Evolutionary conservation across 1,140 invertebrate species (phyloP).

Genomic region (Conopomorpha cramerella): DNA sequence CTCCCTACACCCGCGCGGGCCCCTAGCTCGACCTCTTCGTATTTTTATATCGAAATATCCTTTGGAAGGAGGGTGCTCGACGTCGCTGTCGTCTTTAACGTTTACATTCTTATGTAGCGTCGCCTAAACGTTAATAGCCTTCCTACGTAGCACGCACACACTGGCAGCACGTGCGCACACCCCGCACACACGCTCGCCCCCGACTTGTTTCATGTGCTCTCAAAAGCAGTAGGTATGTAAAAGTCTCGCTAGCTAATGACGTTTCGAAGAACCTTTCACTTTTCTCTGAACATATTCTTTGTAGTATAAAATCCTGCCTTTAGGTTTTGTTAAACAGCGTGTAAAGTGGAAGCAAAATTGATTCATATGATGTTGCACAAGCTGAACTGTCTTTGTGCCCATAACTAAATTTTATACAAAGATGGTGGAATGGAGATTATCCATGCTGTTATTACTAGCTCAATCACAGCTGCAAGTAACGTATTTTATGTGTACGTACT

Average conservation of each 20-base stretch:
- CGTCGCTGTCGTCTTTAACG: conserved; percentile 39
- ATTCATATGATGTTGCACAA: too few relatives aligned
- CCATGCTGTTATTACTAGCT: too few relatives aligned
- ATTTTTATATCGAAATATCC: conserved; percentile 26
- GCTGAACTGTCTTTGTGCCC: too few relatives aligned
- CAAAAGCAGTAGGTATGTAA: conserved; percentile 30
- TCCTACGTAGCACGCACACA: conserved; percentile 24
- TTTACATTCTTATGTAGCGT: conserved; percentile 54
- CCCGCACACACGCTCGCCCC: conserved; percentile 7
- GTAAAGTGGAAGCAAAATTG: too few relatives aligned
- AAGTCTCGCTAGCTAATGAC: conserved; percentile 31
- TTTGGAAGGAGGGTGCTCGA: conserved; percentile 10
- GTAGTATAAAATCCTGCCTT: too few relatives aligned
- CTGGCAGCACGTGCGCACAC: not conserved
- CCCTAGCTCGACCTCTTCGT: conserved; percentile 35
- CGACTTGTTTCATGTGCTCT: conserved; percentile 32
- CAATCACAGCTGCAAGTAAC: too few relatives aligned
- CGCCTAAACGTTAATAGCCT: conserved; percentile 51
- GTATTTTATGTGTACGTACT: too few relatives aligned
- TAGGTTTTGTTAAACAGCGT: conserved; percentile 4
- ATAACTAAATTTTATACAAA: too few relatives aligned
- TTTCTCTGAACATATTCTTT: too few relatives aligned
- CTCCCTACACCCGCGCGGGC: too few relatives aligned
- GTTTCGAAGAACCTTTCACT: conserved; percentile 40
- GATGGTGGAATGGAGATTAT: too few relatives aligned